phyloP scores from a whole-genome alignment of 2,113 vertebrate genomes.

The Martes martes region DNA sequence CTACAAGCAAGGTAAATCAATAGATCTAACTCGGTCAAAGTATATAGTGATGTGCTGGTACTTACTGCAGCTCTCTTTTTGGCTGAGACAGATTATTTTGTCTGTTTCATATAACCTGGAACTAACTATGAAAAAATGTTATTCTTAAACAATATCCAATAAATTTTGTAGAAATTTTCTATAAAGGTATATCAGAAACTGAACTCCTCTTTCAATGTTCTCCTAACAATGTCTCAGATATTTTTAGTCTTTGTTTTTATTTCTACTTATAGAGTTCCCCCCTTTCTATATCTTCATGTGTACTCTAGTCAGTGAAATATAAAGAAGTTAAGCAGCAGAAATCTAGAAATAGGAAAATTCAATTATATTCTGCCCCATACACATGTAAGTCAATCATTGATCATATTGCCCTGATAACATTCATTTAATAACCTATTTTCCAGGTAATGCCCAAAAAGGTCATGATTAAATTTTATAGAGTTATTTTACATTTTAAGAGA shows the following conservation, averaged over 20 bases:
- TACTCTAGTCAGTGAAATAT: neutral
- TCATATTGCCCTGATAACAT: neutral
- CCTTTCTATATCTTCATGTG: neutral
- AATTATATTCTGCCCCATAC: neutral
- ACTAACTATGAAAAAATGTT: neutral
- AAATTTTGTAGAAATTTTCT: neutral
- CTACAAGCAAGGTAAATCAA: neutral
- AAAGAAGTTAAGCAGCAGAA: neutral
- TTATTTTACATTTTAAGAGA: conserved; percentile 19
- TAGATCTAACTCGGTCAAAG: neutral
- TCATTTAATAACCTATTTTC: neutral
- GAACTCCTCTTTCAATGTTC: neutral
- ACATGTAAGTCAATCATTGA: neutral
- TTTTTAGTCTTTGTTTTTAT: neutral
- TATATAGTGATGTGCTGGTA: neutral
- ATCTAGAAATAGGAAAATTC: neutral
- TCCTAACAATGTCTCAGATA: no score
- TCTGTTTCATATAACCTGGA: neutral
- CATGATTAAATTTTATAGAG: neutral
- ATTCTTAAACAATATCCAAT: neutral
- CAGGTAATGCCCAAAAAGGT: neutral
- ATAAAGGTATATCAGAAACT: neutral
- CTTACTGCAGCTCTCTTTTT: neutral
- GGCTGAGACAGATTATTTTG: neutral
- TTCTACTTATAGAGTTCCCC: neutral